A percentile compares a stretch with the other conserved stretches of the same genome.
These are phyloP conservation scores for Danio tinwini DNA, from an alignment of 2,797 vertebrate species.

Conservation along the genomic window DNA sequence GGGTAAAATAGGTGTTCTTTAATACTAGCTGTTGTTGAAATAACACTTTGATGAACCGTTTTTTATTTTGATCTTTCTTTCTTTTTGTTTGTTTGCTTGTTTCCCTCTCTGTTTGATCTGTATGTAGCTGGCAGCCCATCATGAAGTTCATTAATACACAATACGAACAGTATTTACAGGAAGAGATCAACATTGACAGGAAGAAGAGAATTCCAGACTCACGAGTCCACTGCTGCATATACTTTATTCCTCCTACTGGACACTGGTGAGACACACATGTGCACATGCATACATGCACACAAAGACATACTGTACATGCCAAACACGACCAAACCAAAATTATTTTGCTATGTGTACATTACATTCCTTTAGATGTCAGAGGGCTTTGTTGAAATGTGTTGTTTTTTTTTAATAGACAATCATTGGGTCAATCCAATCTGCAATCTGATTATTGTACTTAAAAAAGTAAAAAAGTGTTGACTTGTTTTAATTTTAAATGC, in stretches of 20 bases:
- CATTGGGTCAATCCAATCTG: background rate
- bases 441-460: background rate
- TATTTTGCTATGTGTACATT: background rate
- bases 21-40: background rate
- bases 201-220: slow-evolving; percentile 87
- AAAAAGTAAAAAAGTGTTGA: background rate
- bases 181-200: slow-evolving; percentile 86
- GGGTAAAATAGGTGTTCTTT: too few species aligned
- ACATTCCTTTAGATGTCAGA: background rate
- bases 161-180: slow-evolving; percentile 87
- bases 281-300: slow-evolving; percentile 20
- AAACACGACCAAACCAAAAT: background rate
- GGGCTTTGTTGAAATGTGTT: background rate
- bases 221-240: slow-evolving; percentile 88
- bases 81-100: background rate
- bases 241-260: slow-evolving; percentile 88
- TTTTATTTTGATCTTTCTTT: background rate
- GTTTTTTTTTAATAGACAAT: background rate
- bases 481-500: too few species aligned
- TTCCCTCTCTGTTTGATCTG: background rate
- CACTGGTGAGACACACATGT: slow-evolving; percentile 79
- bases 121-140: slow-evolving; percentile 85
- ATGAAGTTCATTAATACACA: slow-evolving; percentile 91
- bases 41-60: background rate
- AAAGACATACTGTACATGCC: background rate